Evolutionary conservation across 2,113 vertebrate genomes (phyloP), one percentile per base, ranked within the genome.

Genomic region (Xenus cinereus): DNA sequence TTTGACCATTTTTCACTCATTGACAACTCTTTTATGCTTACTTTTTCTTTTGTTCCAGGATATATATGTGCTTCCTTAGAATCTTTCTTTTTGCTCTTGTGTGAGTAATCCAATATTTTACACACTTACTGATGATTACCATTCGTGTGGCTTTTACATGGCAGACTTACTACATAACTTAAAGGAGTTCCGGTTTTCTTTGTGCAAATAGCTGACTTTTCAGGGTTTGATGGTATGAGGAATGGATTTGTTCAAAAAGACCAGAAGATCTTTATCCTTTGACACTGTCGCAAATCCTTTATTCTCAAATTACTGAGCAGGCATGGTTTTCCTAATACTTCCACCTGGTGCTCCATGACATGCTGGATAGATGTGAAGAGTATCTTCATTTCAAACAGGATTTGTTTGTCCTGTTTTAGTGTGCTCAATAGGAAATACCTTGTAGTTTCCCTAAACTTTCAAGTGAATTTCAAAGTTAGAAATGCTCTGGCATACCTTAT

Each of bases 301-400:
- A 56, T 81, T 90, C 64, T 86, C 32, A 76, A 94, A 85, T 91
- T 91, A 84, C 81, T 86, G 68, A 86, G 28, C 59, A 87, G 33
- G 39, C 12, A 18, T 43, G 26, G 12, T 69, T 85, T 83, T 90
- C 45, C 33, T 83, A 59, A 84, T 50, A 59, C 33, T 64, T 90
- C 37, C 18, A 90, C 48, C 32, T 53, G 5, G 12, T 73, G 12
- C 6, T 67, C n/a, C 18, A 15, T 62, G 91, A 67, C 23, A 35
- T 32, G 6, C 37, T 67, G 30, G 37, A 51, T 71, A 88, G 80
- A 43, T 75, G 35, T 45, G 24, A 64, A 39, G 24, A 87, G 13
- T 39, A 64, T 68, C 76, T 81, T 75, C 43, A 68, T 77, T 93
- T 93, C 14, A 7, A 89, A 67, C 22, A 59, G 14, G 19, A 43